Percentiles rank a stretch among this genome's conserved stretches.
phyloP scores from a whole-genome alignment of 2,888 invertebrate genomes.

The Beris chalybata region DNA sequence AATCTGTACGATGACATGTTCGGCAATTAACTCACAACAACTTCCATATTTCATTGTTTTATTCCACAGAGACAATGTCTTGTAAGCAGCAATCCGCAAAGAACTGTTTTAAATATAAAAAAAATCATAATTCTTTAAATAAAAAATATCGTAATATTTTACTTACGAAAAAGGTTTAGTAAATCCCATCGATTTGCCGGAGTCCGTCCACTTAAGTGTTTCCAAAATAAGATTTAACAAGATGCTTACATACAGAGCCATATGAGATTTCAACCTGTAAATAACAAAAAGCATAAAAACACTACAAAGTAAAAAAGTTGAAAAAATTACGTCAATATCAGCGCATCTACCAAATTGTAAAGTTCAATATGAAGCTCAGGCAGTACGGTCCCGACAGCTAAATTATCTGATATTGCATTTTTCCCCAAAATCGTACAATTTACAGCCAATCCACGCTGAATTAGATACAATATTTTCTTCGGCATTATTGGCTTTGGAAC shows the following conservation, averaged over 20 bases:
- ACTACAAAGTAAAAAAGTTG: conserved; percentile 3
- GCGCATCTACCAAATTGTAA: conserved; percentile 43
- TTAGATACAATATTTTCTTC: conserved; percentile 46
- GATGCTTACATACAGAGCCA: conserved; percentile 43
- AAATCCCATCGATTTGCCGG: conserved; percentile 42
- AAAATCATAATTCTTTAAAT: background rate
- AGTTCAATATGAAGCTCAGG: conserved; percentile 46
- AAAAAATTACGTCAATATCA: conserved; percentile 45
- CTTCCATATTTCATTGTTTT: conserved; percentile 44
- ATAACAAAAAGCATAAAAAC: conserved; percentile 3
- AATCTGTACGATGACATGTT: conserved; percentile 44
- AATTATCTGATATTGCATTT: conserved; percentile 46
- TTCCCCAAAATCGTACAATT: conserved; percentile 44
- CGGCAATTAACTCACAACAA: conserved; percentile 44
- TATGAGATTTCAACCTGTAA: conserved; percentile 43
- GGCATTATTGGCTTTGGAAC: conserved; percentile 46
- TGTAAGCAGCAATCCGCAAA: conserved; percentile 44
- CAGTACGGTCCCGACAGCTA: conserved; percentile 45
- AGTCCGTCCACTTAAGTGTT: conserved; percentile 47
- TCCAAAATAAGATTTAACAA: conserved; percentile 45
- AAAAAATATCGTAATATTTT: background rate
- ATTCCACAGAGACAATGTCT: conserved; percentile 45
- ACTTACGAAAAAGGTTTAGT: conserved; percentile 46
- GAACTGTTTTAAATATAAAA: conserved; percentile 22
- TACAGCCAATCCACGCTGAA: conserved; percentile 46